Percentiles rank a stretch among this genome's conserved stretches.
Evolutionary conservation across 2,888 invertebrate species (phyloP).

Genomic region (Galeruca laticollis): DNA sequence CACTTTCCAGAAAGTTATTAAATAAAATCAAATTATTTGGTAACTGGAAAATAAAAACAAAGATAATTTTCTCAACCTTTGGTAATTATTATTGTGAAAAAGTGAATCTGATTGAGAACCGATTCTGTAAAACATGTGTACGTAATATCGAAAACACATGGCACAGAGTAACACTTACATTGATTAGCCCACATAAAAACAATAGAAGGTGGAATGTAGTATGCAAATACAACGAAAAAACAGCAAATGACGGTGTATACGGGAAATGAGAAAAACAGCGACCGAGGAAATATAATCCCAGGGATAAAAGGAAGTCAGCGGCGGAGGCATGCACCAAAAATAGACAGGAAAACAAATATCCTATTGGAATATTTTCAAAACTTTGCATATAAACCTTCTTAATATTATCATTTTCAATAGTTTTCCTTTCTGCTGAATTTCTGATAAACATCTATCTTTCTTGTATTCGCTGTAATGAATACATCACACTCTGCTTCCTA

Average conservation of each 20-base stretch:
- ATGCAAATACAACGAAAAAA: slow-evolving; percentile 33
- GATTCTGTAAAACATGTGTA: background rate
- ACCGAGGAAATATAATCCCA: slow-evolving; percentile 38
- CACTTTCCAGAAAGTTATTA: too few species aligned
- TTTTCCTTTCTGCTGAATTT: too few species aligned
- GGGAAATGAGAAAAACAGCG: slow-evolving; percentile 5
- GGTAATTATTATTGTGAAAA: background rate
- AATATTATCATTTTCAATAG: too few species aligned
- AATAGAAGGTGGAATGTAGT: slow-evolving; percentile 37
- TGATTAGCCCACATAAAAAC: slow-evolving; percentile 41
- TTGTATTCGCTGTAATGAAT: too few species aligned
- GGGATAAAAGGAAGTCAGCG: slow-evolving; percentile 34
- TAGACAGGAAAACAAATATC: background rate
- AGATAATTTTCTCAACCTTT: too few species aligned
- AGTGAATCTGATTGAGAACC: background rate
- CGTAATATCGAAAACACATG: slow-evolving; percentile 21
- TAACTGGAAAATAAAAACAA: too few species aligned
- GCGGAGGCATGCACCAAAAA: background rate
- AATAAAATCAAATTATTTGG: too few species aligned
- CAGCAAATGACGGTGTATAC: slow-evolving; percentile 19
- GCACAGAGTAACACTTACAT: slow-evolving; percentile 27
- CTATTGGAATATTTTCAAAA: too few species aligned
- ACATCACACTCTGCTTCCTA: too few species aligned
- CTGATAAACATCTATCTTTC: too few species aligned
- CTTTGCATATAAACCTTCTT: too few species aligned